A percentile compares a stretch with the other conserved stretches of the same genome.
Evolutionary conservation across 2,113 vertebrate species (phyloP).

Genomic region (Diadophis punctatus): DNA sequence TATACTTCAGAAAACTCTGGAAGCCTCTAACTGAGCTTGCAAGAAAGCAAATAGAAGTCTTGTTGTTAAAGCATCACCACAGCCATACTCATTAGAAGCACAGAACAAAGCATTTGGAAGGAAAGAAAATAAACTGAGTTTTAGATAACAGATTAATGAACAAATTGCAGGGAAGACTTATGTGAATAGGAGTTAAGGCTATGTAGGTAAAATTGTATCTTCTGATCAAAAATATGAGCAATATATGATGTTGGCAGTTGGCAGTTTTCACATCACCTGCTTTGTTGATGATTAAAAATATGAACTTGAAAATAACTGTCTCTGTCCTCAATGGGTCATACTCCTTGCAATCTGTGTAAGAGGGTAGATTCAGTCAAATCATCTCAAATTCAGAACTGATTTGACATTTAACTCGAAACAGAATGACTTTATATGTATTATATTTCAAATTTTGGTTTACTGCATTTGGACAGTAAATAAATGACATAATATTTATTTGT

Average conservation of each 20-base stretch:
- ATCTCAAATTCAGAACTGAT: background rate
- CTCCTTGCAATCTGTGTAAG: background rate
- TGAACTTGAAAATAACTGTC: background rate
- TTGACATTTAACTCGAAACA: background rate
- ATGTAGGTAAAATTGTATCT: background rate
- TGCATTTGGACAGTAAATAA: background rate
- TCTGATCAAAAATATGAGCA: background rate
- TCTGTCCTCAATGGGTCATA: background rate
- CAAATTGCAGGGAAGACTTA: background rate
- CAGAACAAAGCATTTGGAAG: background rate
- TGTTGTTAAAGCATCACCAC: background rate
- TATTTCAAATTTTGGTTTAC: background rate
- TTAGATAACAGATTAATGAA: background rate
- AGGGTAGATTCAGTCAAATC: background rate
- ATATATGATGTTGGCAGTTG: background rate
- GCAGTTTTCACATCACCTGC: background rate
- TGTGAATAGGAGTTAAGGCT: background rate
- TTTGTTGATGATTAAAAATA: background rate
- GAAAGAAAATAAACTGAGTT: background rate
- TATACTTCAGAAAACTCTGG: no score
- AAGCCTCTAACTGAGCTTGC: background rate
- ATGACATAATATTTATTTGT: background rate
- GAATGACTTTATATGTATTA: no score
- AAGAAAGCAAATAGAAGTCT: background rate
- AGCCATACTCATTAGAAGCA: background rate